Evolutionary conservation across 2,888 invertebrate species (phyloP).

Genomic region (Scaptomyza polygonia): DNA sequence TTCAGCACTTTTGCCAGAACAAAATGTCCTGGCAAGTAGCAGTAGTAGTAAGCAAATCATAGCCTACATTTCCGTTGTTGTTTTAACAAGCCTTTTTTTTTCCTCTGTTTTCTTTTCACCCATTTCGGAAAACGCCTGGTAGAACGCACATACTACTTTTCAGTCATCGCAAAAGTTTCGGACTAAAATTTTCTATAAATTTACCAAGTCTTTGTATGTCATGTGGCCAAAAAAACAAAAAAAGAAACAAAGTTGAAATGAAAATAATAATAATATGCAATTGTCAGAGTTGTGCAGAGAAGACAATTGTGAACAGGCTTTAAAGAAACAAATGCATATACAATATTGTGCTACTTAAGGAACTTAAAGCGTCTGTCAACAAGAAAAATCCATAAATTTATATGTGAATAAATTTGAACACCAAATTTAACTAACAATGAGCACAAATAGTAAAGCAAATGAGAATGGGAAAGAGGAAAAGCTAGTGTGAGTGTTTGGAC

Average conservation of each 20-base stretch:
- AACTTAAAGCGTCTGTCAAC: conserved; percentile 39
- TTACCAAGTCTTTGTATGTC: conserved; percentile 33
- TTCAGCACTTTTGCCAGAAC: conserved; percentile 49
- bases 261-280: conserved; percentile 13
- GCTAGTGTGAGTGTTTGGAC: conserved; percentile 6
- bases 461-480: background rate
- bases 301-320: conserved; percentile 4
- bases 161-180: conserved; percentile 28
- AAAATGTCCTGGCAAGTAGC: conserved; percentile 48
- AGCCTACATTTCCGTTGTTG: conserved; percentile 76
- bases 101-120: conserved; percentile 7
- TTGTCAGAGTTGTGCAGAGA: conserved; percentile 31
- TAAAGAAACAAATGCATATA: conserved; percentile 8
- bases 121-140: conserved; percentile 28
- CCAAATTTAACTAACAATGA: conserved; percentile 15
- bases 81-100: conserved; percentile 49
- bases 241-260: too few relatives aligned
- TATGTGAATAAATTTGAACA: background rate
- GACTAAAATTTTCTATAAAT: conserved; percentile 41
- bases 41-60: conserved; percentile 71
- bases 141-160: conserved; percentile 20
- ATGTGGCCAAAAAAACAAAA: conserved; percentile 7
- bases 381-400: conserved; percentile 14
- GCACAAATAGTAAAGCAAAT: background rate
- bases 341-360: conserved; percentile 36